These are phyloP conservation scores for Anodontia alba DNA, from an alignment of 2,888 invertebrate species.

Conservation along the genomic window DNA sequence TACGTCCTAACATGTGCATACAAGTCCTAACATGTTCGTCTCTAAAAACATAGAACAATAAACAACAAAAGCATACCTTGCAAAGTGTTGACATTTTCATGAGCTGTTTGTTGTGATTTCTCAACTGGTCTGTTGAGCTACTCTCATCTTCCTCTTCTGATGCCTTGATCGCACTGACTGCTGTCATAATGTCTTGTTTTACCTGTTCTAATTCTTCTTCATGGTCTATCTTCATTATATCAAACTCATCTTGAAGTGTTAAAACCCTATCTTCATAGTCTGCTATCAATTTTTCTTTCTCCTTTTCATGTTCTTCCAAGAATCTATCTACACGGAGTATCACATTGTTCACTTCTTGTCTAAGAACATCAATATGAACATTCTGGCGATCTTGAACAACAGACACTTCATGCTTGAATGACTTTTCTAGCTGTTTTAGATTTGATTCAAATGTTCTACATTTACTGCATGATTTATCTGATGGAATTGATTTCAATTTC, in stretches of 20 bases:
- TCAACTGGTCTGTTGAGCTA: slow-evolving; percentile 64
- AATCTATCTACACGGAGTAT: slow-evolving; percentile 71
- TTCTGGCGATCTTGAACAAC: slow-evolving; percentile 76
- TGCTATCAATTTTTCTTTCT: slow-evolving; percentile 65
- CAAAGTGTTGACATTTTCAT: slow-evolving; percentile 72
- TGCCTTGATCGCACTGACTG: slow-evolving; percentile 79
- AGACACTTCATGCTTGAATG: slow-evolving; percentile 73
- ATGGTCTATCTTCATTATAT: slow-evolving; percentile 83
- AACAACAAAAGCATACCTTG: no score
- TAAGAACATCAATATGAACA: slow-evolving; percentile 75
- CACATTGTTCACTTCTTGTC: slow-evolving; percentile 72
- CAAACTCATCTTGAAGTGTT: slow-evolving; percentile 73
- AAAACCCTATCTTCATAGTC: slow-evolving; percentile 73
- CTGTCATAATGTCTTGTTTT: slow-evolving; percentile 85
- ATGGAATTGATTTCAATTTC: slow-evolving; percentile 60
- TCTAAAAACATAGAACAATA: no score
- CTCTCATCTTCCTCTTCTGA: slow-evolving; percentile 77
- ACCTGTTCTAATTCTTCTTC: slow-evolving; percentile 82
- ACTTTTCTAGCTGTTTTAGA: slow-evolving; percentile 71
- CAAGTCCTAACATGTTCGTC: no score
- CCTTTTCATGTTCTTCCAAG: slow-evolving; percentile 72
- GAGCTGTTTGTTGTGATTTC: slow-evolving; percentile 71
- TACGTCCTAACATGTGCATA: no score
- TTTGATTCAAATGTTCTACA: slow-evolving; percentile 70
- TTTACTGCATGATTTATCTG: slow-evolving; percentile 53